phyloP scores from a whole-genome alignment of 2,797 vertebrate genomes.

The Thalassophryne amazonica region DNA sequence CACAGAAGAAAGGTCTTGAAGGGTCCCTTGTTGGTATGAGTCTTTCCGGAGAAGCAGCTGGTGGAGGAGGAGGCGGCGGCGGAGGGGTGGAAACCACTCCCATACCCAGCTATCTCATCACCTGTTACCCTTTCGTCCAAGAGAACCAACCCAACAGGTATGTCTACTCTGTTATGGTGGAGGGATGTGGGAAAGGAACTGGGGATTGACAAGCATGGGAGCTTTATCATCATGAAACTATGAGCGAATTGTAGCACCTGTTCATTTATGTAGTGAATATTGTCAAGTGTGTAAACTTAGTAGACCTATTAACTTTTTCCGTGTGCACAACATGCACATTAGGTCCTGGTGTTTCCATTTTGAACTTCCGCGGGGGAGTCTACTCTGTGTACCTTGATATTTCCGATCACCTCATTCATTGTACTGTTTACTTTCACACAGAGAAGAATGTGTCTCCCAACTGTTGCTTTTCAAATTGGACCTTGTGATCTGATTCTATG shows the following conservation, averaged over 20 bases:
- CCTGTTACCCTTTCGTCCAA: conserved; percentile 98
- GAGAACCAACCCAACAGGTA: conserved; percentile 98
- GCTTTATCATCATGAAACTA: not conserved
- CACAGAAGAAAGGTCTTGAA: conserved; percentile 94
- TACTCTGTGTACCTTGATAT: conserved; percentile 13
- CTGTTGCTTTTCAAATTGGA: conserved; percentile 6
- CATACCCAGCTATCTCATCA: conserved; percentile 98
- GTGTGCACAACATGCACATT: no score
- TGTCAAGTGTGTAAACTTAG: no score
- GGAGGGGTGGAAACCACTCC: conserved; percentile 88
- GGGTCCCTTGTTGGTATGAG: conserved; percentile 89
- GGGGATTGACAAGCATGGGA: not conserved
- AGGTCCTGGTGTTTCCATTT: conserved; percentile 18
- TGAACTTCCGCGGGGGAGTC: conserved; percentile 1
- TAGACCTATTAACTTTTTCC: no score
- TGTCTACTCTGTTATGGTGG: conserved; percentile 2
- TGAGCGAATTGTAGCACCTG: not conserved
- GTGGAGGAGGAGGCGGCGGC: conserved; percentile 75
- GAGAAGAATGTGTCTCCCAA: not conserved
- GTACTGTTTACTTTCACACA: conserved; percentile 5
- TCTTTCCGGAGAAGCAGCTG: conserved; percentile 81
- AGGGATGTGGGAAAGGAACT: not conserved
- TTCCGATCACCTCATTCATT: conserved; percentile 13
- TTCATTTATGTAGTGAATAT: no score
- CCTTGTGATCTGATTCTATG: conserved; percentile 21